A percentile compares a stretch with the other conserved stretches of the same genome.
Conservation (phyloP, 1,140 invertebrate species). For the Heliothis virescens region DNA sequence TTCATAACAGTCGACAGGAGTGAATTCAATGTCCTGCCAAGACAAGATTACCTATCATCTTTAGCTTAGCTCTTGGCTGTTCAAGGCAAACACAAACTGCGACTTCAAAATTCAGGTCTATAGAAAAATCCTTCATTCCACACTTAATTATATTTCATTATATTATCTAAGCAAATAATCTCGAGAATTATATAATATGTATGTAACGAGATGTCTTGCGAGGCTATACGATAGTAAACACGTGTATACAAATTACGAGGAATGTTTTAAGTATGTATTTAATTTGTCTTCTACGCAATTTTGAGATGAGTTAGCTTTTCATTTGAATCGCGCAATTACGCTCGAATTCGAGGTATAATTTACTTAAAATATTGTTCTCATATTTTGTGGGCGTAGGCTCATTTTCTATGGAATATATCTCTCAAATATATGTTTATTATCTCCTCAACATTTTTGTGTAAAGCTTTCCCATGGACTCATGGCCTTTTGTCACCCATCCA, state of each 20-base stretch:
- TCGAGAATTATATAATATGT: conserved; percentile 4
- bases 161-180: conserved; percentile 28
- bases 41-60: conserved; percentile 19
- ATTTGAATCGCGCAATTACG: neutral
- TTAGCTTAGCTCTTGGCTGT: neutral
- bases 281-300: neutral
- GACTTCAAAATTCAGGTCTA: conserved; percentile 1
- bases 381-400: neutral
- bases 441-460: neutral
- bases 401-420: neutral
- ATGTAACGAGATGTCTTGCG: conserved; percentile 15
- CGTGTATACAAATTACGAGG: neutral
- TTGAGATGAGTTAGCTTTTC: neutral
- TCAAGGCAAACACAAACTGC: neutral
- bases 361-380: neutral
- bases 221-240: conserved; percentile 11
- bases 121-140: neutral
- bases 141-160: conserved; percentile 12
- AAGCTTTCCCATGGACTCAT: neutral
- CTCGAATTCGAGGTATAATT: neutral
- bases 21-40: conserved; percentile 4
- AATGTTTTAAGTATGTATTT: neutral
- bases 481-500: conserved; percentile 55
- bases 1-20: conserved; percentile 20
- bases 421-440: too few species aligned